A percentile compares a stretch with the other conserved stretches of the same genome.
phyloP scores from a whole-genome alignment of 2,113 vertebrate genomes.

The Sceloporus tristichus region DNA sequence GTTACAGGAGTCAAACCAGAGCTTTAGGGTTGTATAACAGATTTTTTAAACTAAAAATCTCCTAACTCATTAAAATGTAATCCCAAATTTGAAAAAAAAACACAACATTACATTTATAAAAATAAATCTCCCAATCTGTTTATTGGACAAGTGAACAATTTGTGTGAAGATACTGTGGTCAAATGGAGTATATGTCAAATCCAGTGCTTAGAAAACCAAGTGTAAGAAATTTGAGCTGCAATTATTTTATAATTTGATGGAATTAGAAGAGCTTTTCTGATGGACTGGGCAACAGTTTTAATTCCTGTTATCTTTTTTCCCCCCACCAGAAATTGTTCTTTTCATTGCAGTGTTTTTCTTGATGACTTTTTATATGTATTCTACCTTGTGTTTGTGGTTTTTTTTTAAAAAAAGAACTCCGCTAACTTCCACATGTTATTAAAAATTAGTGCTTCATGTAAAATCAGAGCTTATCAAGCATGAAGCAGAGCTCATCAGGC shows the following conservation, averaged over 20 bases:
- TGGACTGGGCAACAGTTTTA: neutral
- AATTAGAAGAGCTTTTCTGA: slow-evolving; percentile 18
- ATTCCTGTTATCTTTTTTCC: neutral
- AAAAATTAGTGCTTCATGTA: neutral
- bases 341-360: neutral
- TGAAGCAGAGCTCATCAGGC: too few species aligned
- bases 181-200: neutral
- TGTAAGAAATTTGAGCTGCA: neutral
- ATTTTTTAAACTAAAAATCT: slow-evolving; percentile 25
- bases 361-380: neutral
- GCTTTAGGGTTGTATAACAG: neutral
- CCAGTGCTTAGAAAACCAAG: neutral
- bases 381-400: neutral
- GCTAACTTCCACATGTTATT: too few species aligned
- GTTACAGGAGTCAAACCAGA: neutral
- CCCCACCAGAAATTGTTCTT: neutral
- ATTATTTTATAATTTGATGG: neutral
- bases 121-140: neutral
- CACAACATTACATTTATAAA: neutral
- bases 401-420: neutral
- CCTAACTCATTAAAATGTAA: slow-evolving; percentile 2
- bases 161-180: neutral
- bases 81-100: neutral
- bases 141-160: neutral
- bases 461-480: neutral